These are phyloP conservation scores for Arvicanthis niloticus DNA, from an alignment of 2,113 vertebrate species.

Conservation along the genomic window DNA sequence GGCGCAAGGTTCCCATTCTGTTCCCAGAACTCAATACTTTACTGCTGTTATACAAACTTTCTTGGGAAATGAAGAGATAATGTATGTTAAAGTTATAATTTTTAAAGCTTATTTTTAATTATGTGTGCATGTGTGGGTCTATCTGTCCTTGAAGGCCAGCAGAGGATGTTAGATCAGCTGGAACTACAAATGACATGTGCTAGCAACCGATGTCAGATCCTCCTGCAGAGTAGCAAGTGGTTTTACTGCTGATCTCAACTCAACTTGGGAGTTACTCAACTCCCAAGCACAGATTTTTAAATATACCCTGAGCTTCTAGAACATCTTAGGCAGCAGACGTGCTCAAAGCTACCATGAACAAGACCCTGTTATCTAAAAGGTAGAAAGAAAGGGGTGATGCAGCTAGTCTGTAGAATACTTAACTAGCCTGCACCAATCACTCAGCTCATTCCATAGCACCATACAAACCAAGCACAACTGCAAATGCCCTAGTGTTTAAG, in stretches of 20 bases:
- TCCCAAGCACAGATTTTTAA: conserved; percentile 50
- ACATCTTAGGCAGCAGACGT: too few relatives aligned
- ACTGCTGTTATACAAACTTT: background rate
- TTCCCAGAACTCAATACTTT: background rate
- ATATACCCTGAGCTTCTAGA: background rate
- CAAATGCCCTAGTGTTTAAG: background rate
- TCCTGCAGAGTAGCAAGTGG: background rate
- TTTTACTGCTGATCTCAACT: background rate
- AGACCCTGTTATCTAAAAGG: background rate
- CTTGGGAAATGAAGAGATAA: background rate
- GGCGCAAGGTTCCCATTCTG: background rate
- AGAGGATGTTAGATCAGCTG: background rate
- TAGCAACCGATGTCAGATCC: background rate
- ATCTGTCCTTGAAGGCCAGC: background rate
- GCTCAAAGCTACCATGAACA: background rate
- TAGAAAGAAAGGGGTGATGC: too few relatives aligned
- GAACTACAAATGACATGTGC: background rate
- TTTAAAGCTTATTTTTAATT: background rate
- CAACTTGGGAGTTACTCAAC: too few relatives aligned
- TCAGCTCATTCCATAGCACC: background rate
- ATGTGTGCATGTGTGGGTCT: background rate
- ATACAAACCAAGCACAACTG: background rate
- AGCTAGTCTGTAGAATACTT: background rate
- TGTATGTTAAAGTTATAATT: background rate
- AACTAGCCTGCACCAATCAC: background rate